Base-by-base conservation (phyloP, 2,113 vertebrate genomes). In the Callocephalon fimbriatum region DNA sequence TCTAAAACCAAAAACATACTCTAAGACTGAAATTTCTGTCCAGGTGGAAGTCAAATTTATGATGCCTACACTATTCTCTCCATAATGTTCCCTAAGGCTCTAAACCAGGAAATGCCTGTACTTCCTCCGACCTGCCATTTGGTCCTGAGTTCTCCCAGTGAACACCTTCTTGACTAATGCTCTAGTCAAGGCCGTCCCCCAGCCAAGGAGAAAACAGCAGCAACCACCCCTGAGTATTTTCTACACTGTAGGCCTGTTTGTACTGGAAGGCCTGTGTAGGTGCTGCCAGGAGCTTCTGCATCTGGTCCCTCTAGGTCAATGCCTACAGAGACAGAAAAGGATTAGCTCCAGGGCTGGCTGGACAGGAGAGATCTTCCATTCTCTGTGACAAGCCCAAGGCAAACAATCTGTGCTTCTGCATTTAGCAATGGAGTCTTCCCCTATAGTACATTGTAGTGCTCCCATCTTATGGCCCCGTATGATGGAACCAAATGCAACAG, bases 291-390 rank as follows among this genome's bases (percentile, higher is more conserved):
- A 94, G 45, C 61, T 58, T 70, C 63, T 80, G 48, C 10, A 8
- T 4, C 40, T 27, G 7, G 63, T 86, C 35, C 40, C 53, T 88
- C 67, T 47, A 80, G 58, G 38, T 54, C 63, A 77, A 25, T 2
- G 7, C 58, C 51, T 67, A 54, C 35, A 61, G 71, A 68, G 27
- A 44, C 12, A 76, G 78, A 71, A 72, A 91, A 91, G 44, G 37
- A 76, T 79, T 79, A 88, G 53, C 75, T 38, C 35, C 21, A 35
- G 62, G 79, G 53, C 51, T 90, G 56, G 38, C 67, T 47, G 80
- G 67, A 54, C 37, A 89, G 76, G 40, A 86, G 31, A 73, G 23
- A 31, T 44, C 72, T 93, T 88, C 83, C 58, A 21, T 66, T 65
- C 73, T 40, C 45, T 45, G 19, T 25, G 80, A 67, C 11, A 59